Evolutionary conservation across 1,140 invertebrate species (phyloP).

Genomic region (Cydia splendana): DNA sequence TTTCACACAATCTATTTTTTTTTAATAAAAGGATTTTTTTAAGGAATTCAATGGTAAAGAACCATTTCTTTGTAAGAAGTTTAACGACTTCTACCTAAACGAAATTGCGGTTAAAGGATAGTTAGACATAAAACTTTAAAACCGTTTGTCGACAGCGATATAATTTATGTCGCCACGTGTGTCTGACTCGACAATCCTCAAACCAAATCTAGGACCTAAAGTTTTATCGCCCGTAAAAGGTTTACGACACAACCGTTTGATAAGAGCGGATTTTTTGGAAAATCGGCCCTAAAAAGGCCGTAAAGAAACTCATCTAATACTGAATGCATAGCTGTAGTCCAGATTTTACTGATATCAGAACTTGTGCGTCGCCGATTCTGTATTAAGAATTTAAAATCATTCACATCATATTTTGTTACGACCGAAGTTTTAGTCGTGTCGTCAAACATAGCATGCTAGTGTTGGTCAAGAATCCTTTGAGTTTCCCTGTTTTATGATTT

Average conservation of each 20-base stretch:
- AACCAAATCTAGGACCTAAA: constrained; percentile 2
- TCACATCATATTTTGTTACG: too few species aligned
- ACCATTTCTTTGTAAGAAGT: too few species aligned
- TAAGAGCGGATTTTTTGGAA: constrained; percentile 22
- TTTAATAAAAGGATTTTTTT: too few species aligned
- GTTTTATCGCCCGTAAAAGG: constrained; percentile 24
- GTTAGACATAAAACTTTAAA: constrained; percentile 10
- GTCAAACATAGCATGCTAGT: too few species aligned
- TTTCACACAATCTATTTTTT: too few species aligned
- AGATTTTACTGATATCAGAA: constrained; percentile 7
- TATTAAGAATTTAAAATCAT: too few species aligned
- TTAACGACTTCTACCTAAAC: too few species aligned
- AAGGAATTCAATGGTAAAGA: too few species aligned
- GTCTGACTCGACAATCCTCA: constrained; percentile 5
- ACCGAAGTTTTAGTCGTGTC: too few species aligned
- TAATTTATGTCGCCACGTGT: constrained; percentile 16
- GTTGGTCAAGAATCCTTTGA: too few species aligned
- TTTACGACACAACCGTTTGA: constrained; percentile 13
- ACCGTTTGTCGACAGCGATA: neutral
- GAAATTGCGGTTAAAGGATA: neutral
- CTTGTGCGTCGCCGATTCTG: too few species aligned
- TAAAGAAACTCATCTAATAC: constrained; percentile 26
- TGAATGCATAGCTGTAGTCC: constrained; percentile 20
- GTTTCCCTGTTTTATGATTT: too few species aligned
- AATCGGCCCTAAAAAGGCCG: constrained; percentile 10